Evolutionary conservation across 1,140 invertebrate genomes (phyloP), one percentile per base, ranked within the genome.

Genomic region (Colletes gigas): DNA sequence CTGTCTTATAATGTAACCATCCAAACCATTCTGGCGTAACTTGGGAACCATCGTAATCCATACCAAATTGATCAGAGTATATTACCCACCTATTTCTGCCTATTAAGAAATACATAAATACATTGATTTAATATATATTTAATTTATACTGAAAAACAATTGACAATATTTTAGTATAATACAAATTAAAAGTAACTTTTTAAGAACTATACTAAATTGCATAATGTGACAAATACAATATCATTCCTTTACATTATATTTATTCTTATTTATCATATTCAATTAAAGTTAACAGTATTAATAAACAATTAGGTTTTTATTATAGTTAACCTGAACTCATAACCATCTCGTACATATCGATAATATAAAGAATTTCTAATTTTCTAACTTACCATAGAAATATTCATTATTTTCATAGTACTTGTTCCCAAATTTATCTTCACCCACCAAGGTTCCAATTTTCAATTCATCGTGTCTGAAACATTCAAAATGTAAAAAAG

Each of bases 1-100:
- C 94, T 4, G 96, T 96, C 86, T 97, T 97, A 88, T 97, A 96
- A 91, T 97, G 97, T 85, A 98, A 92, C 97, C 97, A 98, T 54
- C 96, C 96, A 90, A 94, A 97, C 98, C 98, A 99, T 94, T 98
- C 98, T 57, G 98, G 94, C n/a, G 97, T 95, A 14, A 99, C 95
- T 95, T 98, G 97, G 87, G 97, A 98, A 2, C 95, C 98, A 94
- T 99, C 98, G 93, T 99, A 99, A 91, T 99, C 96, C 88, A 98
- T 91, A 89, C 94, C 93, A 75, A 95, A 94, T 82, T 96, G 95
- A 15, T 97, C 95, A 12, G 95, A 93, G 91, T 98, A 99, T 86
- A 97, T 96, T 6, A 99, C 96, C 98, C 99, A 99, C 84, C 99
- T 95, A 94, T 98, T 99, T 73, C 98, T 95, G 66, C 95, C 96